Base-by-base conservation (phyloP, 37 sponge, comb jelly and placozoan genomes). In the Beroe ovata region DNA sequence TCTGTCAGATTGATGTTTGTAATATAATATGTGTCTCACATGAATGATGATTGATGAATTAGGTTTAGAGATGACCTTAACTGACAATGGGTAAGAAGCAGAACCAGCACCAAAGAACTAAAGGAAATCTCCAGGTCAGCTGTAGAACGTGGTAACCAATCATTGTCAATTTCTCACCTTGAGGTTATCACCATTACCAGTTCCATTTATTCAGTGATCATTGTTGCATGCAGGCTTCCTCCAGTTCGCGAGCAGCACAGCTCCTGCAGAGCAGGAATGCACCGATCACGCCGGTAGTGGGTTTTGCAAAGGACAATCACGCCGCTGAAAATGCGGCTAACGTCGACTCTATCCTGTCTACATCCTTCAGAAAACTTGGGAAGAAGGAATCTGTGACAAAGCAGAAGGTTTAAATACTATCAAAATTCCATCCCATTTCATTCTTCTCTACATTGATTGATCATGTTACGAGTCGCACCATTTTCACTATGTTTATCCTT, bases 381-480 rank as follows among this genome's bases (percentile, higher is more conserved):
- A 77, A 77, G 84, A 77, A 77, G 84, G 84, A 77, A 35, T 0
- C 84, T 14, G 84, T 77, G 38, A 77, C 84, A 20, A 77, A 77
- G 21, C 84, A 77, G 33, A 77, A 77, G 84, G 84, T 77, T n/a
- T n/a, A n/a, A n/a, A n/a, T n/a, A n/a, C n/a, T n/a, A n/a, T n/a
- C n/a, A n/a, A n/a, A n/a, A n/a, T n/a, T n/a, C n/a, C n/a, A n/a
- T n/a, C n/a, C n/a, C n/a, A n/a, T n/a, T n/a, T n/a, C n/a, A n/a
- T n/a, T n/a, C n/a, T n/a, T n/a, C n/a, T n/a, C n/a, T n/a, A n/a
- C n/a, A n/a, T n/a, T n/a, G n/a, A n/a, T n/a, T n/a, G n/a, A n/a
- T n/a, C n/a, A n/a, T n/a, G n/a, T n/a, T n/a, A n/a, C n/a, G n/a
- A n/a, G n/a, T n/a, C n/a, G n/a, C n/a, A n/a, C n/a, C 16, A 58